Evolutionary conservation across 2,113 vertebrate genomes (phyloP).

Genomic region (Canis aureus): DNA sequence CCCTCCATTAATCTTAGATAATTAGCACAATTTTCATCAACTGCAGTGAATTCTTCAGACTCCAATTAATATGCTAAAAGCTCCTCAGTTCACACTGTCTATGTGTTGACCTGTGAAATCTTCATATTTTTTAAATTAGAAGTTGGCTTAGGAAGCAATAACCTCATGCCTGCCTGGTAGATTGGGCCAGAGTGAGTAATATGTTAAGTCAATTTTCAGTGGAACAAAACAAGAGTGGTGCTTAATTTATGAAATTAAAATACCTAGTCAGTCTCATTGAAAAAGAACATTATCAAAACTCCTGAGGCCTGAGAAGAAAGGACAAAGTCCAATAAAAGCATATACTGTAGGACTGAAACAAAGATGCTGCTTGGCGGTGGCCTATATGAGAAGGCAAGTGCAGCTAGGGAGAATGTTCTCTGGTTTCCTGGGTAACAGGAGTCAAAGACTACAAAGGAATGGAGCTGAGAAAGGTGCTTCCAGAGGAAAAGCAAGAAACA

Average conservation of each 20-base stretch:
- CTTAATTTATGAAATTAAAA: conserved; percentile 67
- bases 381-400: conserved; percentile 58
- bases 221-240: conserved; percentile 4
- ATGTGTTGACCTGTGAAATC: conserved; percentile 64
- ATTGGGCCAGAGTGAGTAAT: conserved; percentile 65
- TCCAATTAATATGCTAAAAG: conserved; percentile 63
- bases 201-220: conserved; percentile 49
- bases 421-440: conserved; percentile 77
- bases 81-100: conserved; percentile 43
- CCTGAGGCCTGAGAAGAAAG: not conserved
- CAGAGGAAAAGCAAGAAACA: conserved; percentile 21
- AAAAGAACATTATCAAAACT: conserved; percentile 20
- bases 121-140: conserved; percentile 68
- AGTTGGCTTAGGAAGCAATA: conserved; percentile 63
- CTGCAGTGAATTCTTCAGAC: conserved; percentile 73
- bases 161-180: not conserved
- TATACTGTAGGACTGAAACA: conserved; percentile 42
- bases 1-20: conserved; percentile 67
- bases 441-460: conserved; percentile 74
- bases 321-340: not conserved
- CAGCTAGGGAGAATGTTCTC: conserved; percentile 53
- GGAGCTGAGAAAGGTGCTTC: conserved; percentile 45
- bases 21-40: conserved; percentile 70
- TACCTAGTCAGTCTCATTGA: not conserved
- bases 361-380: conserved; percentile 45